Evolutionary conservation across 1,140 invertebrate genomes (phyloP).

Genomic region (Nephila pilipes): DNA sequence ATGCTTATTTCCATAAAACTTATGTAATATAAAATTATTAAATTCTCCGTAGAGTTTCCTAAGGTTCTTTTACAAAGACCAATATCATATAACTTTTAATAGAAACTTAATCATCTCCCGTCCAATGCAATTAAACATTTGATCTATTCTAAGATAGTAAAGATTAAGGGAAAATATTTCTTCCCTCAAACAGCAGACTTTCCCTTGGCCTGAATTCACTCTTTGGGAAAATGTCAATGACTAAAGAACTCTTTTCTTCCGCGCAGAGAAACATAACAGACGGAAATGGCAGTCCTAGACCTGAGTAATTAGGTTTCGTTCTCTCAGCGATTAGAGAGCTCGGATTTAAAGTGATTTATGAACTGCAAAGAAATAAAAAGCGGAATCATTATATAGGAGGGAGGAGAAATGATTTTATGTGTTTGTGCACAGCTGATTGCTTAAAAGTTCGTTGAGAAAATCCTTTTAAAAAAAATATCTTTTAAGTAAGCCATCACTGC

Average conservation of each 20-base stretch:
- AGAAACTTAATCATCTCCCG: neutral
- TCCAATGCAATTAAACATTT: neutral
- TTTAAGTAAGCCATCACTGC: neutral
- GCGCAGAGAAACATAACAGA: neutral
- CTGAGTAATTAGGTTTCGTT: constrained; percentile 33
- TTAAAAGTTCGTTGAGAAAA: neutral
- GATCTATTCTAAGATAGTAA: neutral
- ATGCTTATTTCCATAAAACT: no score
- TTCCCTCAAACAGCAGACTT: neutral
- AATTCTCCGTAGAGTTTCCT: no score
- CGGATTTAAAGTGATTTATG: constrained; percentile 12
- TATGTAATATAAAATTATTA: no score
- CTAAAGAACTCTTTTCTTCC: constrained; percentile 11
- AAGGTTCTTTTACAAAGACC: no score
- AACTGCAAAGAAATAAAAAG: neutral
- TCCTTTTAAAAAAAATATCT: neutral
- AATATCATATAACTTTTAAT: no score
- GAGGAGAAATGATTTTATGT: neutral
- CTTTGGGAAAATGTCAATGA: neutral
- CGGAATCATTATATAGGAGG: neutral
- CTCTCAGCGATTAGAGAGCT: neutral
- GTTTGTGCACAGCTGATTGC: constrained; percentile 9
- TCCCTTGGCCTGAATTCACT: neutral
- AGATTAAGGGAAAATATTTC: neutral
- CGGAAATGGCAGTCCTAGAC: neutral